Conservation (phyloP, 2,888 invertebrate genomes). For the Elmis aenea region DNA sequence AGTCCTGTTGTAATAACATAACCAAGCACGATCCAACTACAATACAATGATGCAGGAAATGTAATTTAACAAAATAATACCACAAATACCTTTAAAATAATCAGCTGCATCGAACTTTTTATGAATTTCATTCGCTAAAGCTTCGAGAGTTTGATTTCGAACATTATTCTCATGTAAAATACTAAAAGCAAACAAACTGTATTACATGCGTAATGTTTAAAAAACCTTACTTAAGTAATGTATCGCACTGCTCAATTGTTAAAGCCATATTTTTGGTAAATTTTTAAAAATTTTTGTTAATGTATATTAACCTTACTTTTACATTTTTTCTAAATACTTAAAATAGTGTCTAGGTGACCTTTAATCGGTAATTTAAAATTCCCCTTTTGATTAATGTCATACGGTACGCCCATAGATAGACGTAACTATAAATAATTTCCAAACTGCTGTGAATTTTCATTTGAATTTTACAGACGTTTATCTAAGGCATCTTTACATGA, state of each 20-base stretch:
- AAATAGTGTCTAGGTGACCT: too few species aligned
- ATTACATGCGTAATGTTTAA: constrained; percentile 5
- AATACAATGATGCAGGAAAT: constrained; percentile 13
- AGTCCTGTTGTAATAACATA: constrained; percentile 62
- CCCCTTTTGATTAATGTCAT: too few species aligned
- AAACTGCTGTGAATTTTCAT: too few species aligned
- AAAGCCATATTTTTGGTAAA: constrained; percentile 48
- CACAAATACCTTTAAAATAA: constrained; percentile 71
- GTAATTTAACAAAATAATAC: constrained; percentile 2
- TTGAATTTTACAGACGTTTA: too few species aligned
- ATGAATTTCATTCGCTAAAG: constrained; percentile 69
- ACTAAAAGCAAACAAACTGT: constrained; percentile 42
- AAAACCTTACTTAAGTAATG: constrained; percentile 45
- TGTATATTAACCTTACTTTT: too few species aligned
- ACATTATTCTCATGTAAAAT: constrained; percentile 69
- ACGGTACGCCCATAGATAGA: too few species aligned
- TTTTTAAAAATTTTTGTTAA: too few species aligned
- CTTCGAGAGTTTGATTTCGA: constrained; percentile 70
- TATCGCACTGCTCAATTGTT: constrained; percentile 49
- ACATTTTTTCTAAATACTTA: too few species aligned
- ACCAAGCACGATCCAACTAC: constrained; percentile 57
- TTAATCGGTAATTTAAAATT: too few species aligned
- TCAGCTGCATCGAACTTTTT: constrained; percentile 74
- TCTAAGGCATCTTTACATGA: too few species aligned
- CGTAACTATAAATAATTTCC: too few species aligned